phyloP scores from a whole-genome alignment of 1,140 invertebrate genomes.

The Polypedilum pembai region DNA sequence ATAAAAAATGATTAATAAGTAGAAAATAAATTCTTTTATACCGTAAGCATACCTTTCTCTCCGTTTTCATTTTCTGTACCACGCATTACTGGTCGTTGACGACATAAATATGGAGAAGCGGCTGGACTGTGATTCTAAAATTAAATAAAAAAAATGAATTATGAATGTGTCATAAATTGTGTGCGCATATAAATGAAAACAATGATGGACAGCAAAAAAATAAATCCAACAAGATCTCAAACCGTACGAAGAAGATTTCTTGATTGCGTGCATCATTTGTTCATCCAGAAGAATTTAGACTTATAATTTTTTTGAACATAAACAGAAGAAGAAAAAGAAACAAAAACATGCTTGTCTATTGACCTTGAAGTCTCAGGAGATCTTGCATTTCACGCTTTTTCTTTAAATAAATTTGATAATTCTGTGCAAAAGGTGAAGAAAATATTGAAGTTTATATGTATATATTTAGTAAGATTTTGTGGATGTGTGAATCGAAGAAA shows the following conservation, averaged over 20 bases:
- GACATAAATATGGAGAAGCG: constrained; percentile 68
- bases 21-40: not conserved
- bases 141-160: too few species aligned
- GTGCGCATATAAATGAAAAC: too few species aligned
- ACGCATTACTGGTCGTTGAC: constrained; percentile 56
- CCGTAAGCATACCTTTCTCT: constrained; percentile 37
- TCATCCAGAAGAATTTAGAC: too few species aligned
- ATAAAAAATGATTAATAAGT: not conserved
- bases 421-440: constrained; percentile 14
- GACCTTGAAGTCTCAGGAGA: too few species aligned
- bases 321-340: too few species aligned
- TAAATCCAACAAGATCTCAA: too few species aligned
- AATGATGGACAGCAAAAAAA: too few species aligned
- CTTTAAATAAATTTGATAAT: not conserved
- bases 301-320: too few species aligned
- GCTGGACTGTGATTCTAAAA: constrained; percentile 61
- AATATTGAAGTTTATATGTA: not conserved
- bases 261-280: not conserved
- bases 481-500: too few species aligned
- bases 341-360: too few species aligned
- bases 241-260: not conserved
- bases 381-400: not conserved
- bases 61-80: constrained; percentile 41
- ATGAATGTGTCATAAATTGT: too few species aligned
- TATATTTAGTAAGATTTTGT: too few species aligned